A percentile compares a stretch with the other conserved stretches of the same genome.
Conservation (phyloP, 2,888 invertebrate species). For the Eupithecia subumbrata region DNA sequence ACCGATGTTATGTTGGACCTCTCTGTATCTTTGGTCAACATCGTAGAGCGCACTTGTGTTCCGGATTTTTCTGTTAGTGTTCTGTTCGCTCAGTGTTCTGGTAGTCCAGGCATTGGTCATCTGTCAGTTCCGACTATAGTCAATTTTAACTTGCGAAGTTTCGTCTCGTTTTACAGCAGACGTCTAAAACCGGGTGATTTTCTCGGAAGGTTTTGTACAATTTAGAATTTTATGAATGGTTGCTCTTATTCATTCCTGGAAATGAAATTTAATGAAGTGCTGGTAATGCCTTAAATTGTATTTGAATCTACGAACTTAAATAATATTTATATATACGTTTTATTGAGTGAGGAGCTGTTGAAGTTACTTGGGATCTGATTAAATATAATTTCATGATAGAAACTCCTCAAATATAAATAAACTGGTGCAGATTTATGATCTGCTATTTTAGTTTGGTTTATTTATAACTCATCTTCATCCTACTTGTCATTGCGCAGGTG, state of each 20-base stretch:
- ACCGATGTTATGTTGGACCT: background rate
- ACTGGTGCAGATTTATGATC: constrained; percentile 7
- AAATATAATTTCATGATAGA: background rate
- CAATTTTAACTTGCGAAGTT: background rate
- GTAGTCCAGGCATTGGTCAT: background rate
- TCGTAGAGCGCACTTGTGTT: background rate
- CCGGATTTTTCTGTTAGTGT: background rate
- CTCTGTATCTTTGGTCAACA: background rate
- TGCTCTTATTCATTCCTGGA: background rate
- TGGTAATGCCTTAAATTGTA: background rate
- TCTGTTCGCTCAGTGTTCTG: background rate
- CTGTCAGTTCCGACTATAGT: background rate
- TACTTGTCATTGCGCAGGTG: constrained; percentile 23
- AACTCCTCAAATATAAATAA: background rate
- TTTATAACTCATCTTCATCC: constrained; percentile 15
- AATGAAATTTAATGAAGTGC: background rate
- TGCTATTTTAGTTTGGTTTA: constrained; percentile 21
- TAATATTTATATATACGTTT: background rate
- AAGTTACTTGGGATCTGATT: too few species aligned
- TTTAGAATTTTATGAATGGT: background rate
- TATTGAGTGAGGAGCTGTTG: background rate
- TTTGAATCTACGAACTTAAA: background rate
- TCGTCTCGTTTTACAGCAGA: background rate
- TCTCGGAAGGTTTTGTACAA: background rate
- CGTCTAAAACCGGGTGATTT: background rate